Base-by-base conservation (phyloP, 2,888 invertebrate species). In the Trichopria drosophilae region DNA sequence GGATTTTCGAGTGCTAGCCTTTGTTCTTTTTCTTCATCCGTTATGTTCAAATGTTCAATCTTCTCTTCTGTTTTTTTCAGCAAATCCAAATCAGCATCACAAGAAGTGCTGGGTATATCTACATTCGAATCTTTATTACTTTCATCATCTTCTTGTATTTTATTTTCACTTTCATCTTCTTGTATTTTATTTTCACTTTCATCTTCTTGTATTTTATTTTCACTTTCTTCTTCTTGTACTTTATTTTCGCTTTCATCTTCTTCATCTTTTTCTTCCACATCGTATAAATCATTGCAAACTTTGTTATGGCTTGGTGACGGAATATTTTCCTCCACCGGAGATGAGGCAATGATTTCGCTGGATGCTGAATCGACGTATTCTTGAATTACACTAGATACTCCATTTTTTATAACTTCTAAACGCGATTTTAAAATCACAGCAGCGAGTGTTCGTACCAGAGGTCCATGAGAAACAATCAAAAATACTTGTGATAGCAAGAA, bases 401-500 rank as follows among this genome's bases (percentile, higher is more conserved):
- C 87, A 57, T 83, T 84, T 67, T 83, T 83, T 61, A 87, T 84
- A 16, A 86, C 84, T 53, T 82, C 81, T 59, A 81, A 79, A 67
- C 93, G 89, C 1, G 91, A 90, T 72, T 92, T 89, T 24, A 97
- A 77, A 67, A 97, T 86, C 48, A 94, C 90, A 82, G 93, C 88
- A 29, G 95, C 93, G 59, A 98, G 76, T 5, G 90, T 87, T 65
- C 92, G 88, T 4, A 97, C 93, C 61, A 98, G 82, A 0, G 95
- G 93, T 1, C 87, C 84, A 73, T 97, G 93, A 3, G 90, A 88
- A 57, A 97, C 86, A 58, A 97, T 96, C 49, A 97, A 80, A 78
- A 97, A 97, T 36, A 98, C 94, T 83, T 96, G 90, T 1, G 95
- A 94, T 53, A 96, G 78, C 49, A 97, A 79, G 78, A 93, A 97